A percentile compares a stretch with the other conserved stretches of the same genome.
Evolutionary conservation across 1,140 invertebrate genomes (phyloP).

Genomic region (Magallana angulata): DNA sequence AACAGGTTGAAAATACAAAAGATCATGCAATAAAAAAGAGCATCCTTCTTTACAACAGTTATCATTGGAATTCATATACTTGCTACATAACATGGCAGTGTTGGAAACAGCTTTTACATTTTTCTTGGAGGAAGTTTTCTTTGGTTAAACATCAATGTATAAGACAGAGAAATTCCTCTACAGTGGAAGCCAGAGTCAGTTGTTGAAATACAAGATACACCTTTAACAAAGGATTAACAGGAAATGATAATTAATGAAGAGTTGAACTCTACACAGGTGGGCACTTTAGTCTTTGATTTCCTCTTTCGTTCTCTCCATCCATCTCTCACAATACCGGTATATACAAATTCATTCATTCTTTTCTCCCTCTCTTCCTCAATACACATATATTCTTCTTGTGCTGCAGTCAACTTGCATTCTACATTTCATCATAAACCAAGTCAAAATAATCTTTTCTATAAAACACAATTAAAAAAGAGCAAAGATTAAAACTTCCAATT

Average conservation of each 20-base stretch:
- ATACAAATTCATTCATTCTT: not conserved
- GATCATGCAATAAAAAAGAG: not conserved
- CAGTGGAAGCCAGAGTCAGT: no score
- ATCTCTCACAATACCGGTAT: not conserved
- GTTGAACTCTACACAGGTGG: slow-evolving; percentile 8
- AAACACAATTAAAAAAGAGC: no score
- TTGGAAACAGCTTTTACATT: not conserved
- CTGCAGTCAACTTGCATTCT: no score
- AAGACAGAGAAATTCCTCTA: no score
- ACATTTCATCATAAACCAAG: no score
- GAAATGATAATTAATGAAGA: not conserved
- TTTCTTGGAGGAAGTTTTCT: not conserved
- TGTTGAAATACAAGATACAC: no score
- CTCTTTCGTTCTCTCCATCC: not conserved
- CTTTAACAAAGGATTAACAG: no score
- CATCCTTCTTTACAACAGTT: not conserved
- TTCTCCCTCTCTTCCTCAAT: not conserved
- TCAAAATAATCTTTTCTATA: no score
- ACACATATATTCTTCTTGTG: not conserved
- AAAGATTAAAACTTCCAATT: no score
- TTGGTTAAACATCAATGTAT: not conserved
- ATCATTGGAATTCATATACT: slow-evolving; percentile 23
- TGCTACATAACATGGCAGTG: slow-evolving; percentile 2
- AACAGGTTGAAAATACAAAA: slow-evolving; percentile 19
- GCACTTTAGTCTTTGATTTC: not conserved